Evolutionary conservation across 2,888 invertebrate genomes (phyloP).

Genomic region (Mayetiola destructor): DNA sequence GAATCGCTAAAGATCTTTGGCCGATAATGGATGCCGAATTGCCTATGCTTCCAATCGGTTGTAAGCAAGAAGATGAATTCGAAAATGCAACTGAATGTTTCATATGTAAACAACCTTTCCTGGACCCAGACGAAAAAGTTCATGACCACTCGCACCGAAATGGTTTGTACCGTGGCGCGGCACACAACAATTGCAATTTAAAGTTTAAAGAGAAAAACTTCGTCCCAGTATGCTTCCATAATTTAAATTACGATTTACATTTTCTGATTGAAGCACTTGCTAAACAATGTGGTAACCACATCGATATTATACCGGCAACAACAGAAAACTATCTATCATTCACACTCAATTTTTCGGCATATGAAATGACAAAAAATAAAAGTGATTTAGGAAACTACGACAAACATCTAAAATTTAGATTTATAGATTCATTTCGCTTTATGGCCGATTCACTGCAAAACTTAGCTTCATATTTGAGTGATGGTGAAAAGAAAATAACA

Average conservation of each 20-base stretch:
- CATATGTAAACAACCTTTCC: neutral
- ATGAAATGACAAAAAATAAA: neutral
- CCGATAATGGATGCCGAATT: neutral
- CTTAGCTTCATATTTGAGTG: neutral
- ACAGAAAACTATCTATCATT: constrained; percentile 23
- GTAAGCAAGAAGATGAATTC: neutral
- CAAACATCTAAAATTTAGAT: neutral
- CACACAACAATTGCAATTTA: constrained; percentile 25
- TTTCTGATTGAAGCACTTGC: constrained; percentile 23
- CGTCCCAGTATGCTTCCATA: constrained; percentile 26
- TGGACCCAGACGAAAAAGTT: constrained; percentile 15
- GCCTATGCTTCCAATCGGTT: neutral
- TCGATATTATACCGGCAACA: constrained; percentile 18
- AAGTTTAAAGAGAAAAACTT: constrained; percentile 22
- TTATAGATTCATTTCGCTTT: constrained; percentile 4
- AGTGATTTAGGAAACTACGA: neutral
- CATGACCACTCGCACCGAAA: constrained; percentile 25
- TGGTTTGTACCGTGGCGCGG: constrained; percentile 22
- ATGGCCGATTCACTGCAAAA: neutral
- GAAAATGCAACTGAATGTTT: neutral
- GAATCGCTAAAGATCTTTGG: neutral
- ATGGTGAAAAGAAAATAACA: neutral
- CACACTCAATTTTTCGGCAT: neutral
- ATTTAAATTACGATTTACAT: constrained; percentile 25
- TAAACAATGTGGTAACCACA: constrained; percentile 18